phyloP scores from a whole-genome alignment of 2,113 vertebrate genomes.

The Stercorarius parasiticus region DNA sequence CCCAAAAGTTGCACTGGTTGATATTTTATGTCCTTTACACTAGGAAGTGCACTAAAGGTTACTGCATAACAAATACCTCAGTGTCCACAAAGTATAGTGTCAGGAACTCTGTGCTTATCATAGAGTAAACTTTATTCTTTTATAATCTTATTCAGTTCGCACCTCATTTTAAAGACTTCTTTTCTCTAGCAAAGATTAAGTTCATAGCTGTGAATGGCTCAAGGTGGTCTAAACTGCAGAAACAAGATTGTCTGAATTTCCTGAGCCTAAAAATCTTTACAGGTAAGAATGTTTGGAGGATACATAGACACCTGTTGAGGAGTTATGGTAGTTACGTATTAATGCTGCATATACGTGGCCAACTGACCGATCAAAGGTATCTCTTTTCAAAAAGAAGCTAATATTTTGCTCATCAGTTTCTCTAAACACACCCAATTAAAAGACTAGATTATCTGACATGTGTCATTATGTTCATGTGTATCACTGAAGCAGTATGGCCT shows the following conservation, averaged over 20 bases:
- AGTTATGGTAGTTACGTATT: accelerated
- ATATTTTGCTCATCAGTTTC: neutral
- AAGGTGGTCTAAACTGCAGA: neutral
- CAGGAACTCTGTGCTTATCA: neutral
- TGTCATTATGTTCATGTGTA: accelerated
- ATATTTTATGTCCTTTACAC: constrained; percentile 61
- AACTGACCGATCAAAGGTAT: neutral
- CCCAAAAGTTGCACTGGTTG: neutral
- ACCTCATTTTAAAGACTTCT: neutral
- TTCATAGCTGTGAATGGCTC: neutral
- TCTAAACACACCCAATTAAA: neutral
- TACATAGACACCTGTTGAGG: accelerated
- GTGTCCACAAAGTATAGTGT: neutral
- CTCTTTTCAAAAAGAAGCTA: neutral
- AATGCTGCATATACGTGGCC: accelerated
- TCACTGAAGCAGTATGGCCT: neutral
- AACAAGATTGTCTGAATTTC: neutral
- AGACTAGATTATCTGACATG: neutral
- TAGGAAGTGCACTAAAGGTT: constrained; percentile 39
- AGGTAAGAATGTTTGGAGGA: neutral
- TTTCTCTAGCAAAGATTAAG: neutral
- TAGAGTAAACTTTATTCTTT: neutral
- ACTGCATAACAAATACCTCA: constrained; percentile 20
- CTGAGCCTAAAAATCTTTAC: neutral
- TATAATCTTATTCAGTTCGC: neutral